Percentiles rank a stretch among this genome's conserved stretches.
Evolutionary conservation across 2,888 invertebrate species (phyloP).

Genomic region (Encarsia formosa): DNA sequence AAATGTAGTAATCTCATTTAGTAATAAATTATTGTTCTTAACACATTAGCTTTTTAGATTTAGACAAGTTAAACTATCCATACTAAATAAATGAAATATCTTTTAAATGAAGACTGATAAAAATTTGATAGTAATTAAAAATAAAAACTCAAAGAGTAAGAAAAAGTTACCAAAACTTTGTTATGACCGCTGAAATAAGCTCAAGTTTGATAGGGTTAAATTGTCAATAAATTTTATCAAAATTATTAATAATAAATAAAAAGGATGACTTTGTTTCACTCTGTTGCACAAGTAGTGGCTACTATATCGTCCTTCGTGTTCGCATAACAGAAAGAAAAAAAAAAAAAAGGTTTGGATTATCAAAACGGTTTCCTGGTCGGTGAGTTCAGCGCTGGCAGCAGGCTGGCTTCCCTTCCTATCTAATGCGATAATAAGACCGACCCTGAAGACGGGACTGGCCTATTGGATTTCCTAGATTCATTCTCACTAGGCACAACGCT

Average conservation of each 20-base stretch:
- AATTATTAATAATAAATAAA: neutral
- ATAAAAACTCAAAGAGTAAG: too few species aligned
- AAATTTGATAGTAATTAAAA: too few species aligned
- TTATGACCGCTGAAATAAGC: too few species aligned
- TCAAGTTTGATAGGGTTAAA: too few species aligned
- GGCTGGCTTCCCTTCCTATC: neutral
- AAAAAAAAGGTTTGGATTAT: slow-evolving; percentile 15
- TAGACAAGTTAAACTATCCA: too few species aligned
- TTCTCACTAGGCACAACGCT: slow-evolving; percentile 8
- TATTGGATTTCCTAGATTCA: slow-evolving; percentile 20
- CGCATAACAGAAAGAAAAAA: slow-evolving; percentile 12
- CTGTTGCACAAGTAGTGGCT: slow-evolving; percentile 9
- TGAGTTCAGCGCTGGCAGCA: too few species aligned
- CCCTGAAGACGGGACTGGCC: slow-evolving; percentile 11
- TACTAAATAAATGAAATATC: too few species aligned
- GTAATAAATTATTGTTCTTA: too few species aligned
- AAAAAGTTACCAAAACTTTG: too few species aligned
- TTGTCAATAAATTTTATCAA: neutral
- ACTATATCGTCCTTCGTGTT: slow-evolving; percentile 2
- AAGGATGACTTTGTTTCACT: slow-evolving; percentile 1
- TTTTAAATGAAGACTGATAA: too few species aligned
- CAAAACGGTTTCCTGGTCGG: slow-evolving; percentile 17
- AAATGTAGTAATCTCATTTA: too few species aligned
- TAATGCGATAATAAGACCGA: slow-evolving; percentile 20
- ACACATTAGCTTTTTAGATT: too few species aligned